Evolutionary conservation across 2,113 vertebrate species (phyloP).

Genomic region (Sisor rabdophorus): DNA sequence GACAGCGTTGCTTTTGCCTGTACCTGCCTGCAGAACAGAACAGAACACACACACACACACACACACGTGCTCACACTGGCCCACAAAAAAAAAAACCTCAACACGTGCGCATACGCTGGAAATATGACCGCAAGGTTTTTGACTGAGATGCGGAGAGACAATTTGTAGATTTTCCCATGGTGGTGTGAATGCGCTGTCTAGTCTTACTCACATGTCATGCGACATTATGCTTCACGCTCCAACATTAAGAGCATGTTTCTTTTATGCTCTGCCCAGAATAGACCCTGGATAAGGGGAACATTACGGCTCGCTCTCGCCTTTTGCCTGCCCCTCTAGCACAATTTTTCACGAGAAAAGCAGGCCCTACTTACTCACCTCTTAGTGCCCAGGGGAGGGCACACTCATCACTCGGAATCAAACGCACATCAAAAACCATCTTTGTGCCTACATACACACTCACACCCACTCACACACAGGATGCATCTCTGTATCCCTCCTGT

Average conservation of each 20-base stretch:
- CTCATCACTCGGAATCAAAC: slow-evolving; percentile 38
- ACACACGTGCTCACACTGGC: slow-evolving; percentile 4
- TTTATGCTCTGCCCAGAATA: slow-evolving; percentile 38
- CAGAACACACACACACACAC: slow-evolving; percentile 21
- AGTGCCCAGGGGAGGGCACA: slow-evolving; percentile 24
- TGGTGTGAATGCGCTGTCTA: slow-evolving; percentile 44
- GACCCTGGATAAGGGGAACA: slow-evolving; percentile 28
- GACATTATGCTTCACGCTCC: slow-evolving; percentile 38
- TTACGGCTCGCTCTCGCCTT: slow-evolving; percentile 32
- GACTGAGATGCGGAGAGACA: slow-evolving; percentile 16
- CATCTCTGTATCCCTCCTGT: slow-evolving; percentile 3
- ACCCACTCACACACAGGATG: slow-evolving; percentile 40
- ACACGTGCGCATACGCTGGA: neutral
- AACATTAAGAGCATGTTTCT: slow-evolving; percentile 44
- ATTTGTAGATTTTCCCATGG: slow-evolving; percentile 36
- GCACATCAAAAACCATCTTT: slow-evolving; percentile 12
- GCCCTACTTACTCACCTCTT: slow-evolving; percentile 43
- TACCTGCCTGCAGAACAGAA: slow-evolving; percentile 32
- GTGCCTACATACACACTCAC: slow-evolving; percentile 34
- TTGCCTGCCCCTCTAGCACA: slow-evolving; percentile 18
- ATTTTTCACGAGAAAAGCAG: slow-evolving; percentile 23
- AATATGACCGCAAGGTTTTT: slow-evolving; percentile 26
- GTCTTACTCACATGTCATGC: slow-evolving; percentile 30
- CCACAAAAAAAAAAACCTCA: neutral
- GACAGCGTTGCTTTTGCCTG: slow-evolving; percentile 29